Conservation (phyloP, 30 jellyfish, hydroid and myxozoan genomes). For the Catostylus mosaicus region DNA sequence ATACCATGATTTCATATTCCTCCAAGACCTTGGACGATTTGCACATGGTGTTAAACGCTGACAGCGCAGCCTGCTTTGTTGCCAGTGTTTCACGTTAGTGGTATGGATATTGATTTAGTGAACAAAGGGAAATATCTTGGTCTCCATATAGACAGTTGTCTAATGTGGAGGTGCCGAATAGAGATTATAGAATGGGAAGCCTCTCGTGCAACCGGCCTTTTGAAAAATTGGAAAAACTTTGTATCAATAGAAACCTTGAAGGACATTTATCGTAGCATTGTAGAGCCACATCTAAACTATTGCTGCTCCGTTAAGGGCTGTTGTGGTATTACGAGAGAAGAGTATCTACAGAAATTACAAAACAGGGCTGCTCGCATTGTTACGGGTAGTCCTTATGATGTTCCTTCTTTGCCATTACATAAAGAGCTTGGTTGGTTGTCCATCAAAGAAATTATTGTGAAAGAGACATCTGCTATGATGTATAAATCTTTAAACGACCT, state of each 20-base stretch:
- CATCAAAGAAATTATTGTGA: not conserved
- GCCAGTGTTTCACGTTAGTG: conserved; percentile 13
- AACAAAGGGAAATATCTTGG: conserved; percentile 21
- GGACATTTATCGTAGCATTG: conserved; percentile 1
- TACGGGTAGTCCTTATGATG: too few species aligned
- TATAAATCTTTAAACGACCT: not conserved
- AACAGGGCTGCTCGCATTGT: too few species aligned
- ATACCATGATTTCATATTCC: too few species aligned
- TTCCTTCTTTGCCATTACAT: too few species aligned
- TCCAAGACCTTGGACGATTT: too few species aligned
- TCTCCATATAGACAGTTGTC: conserved; percentile 22
- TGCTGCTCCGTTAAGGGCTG: conserved; percentile 6
- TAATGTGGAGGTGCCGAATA: conserved; percentile 12
- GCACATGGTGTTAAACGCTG: too few species aligned
- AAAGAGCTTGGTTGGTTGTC: not conserved
- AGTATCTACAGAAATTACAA: too few species aligned
- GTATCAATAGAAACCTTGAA: conserved; percentile 8
- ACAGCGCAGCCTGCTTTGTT: conserved; percentile 7
- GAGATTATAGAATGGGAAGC: not conserved
- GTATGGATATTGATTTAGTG: conserved; percentile 17
- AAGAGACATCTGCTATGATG: not conserved
- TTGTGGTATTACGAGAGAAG: not conserved
- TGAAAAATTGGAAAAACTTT: conserved; percentile 1
- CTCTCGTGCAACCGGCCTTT: conserved; percentile 2
- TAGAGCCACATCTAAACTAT: conserved; percentile 12